Evolutionary conservation across 2,113 vertebrate genomes (phyloP).

Genomic region (Pedetes capensis): DNA sequence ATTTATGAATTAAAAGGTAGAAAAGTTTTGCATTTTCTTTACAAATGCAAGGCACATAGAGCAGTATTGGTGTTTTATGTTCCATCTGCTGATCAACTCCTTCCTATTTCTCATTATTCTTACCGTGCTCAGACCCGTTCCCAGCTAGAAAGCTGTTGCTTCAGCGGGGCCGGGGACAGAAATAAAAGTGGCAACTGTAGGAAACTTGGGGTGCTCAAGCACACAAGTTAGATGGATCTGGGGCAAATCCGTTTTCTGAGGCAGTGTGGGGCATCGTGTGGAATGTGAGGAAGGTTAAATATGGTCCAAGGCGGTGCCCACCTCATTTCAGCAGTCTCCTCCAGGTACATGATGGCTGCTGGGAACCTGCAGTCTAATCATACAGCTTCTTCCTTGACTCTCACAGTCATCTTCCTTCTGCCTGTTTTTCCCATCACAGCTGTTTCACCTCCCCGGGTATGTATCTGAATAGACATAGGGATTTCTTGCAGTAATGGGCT

Average conservation of each 20-base stretch:
- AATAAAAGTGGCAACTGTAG: not conserved
- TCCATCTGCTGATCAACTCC: not conserved
- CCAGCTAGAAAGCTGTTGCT: not conserved
- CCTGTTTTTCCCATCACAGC: constrained; percentile 1
- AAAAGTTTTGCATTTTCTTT: constrained; percentile 17
- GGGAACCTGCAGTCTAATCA: not conserved
- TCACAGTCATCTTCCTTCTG: constrained; percentile 23
- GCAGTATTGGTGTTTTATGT: not conserved
- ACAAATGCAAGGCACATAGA: not conserved
- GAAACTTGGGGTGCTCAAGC: not conserved
- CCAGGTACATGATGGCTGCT: not conserved
- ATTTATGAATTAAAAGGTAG: not conserved
- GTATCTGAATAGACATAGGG: not conserved
- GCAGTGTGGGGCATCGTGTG: not conserved
- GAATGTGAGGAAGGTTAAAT: not conserved
- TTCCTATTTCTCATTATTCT: not conserved
- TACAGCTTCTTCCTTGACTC: not conserved
- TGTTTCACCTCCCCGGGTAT: not conserved
- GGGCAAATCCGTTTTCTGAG: not conserved
- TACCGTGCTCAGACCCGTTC: not conserved
- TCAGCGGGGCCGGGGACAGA: not conserved
- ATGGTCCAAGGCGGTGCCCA: not conserved
- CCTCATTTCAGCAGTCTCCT: not conserved
- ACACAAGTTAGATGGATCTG: not conserved
- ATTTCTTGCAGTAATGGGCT: not conserved